Base-by-base conservation (phyloP, 2,113 vertebrate genomes). In the Myotis yumanensis region DNA sequence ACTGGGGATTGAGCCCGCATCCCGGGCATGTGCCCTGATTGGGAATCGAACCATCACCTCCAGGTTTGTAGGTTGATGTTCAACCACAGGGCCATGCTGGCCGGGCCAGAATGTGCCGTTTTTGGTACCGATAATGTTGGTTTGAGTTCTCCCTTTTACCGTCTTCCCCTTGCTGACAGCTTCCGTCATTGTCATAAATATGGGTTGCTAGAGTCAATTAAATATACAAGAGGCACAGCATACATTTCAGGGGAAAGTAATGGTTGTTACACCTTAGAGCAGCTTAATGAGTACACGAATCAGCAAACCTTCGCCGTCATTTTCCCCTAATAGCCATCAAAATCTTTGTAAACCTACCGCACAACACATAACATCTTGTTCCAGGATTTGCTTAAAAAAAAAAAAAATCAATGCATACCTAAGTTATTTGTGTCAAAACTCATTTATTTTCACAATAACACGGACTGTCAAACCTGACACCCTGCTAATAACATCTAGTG, bases 381-480 rank as follows among this genome's bases (percentile, higher is more conserved):
- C 98, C 97, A 94, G 98, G 98, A 94, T 98, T 98, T 98, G 98
- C 98, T 98, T 98, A 66, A 32, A 37, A 59, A 72, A 98, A 98
- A 98, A 90, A 98, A 98, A 98, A 98, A 98, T 98, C 98, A 98
- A 98, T 99, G 98, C 98, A 98, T 98, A 98, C 98, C 98, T 98
- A 98, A 98, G 98, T 98, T 99, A 98, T 98, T 98, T 98, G 98
- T 98, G 98, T 99, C 98, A 98, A 98, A 99, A 98, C 98, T 98
- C 98, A 99, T 99, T 99, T 99, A 99, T 99, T 98, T 98, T 97
- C 98, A 98, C 98, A 98, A 98, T 98, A 98, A 99, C 98, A 97
- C 90, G 96, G 97, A 97, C 98, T 98, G 98, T 98, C 98, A 98
- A 98, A 98, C 97, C 97, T 98, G 98, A 98, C 98, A 98, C 98